These are phyloP conservation scores for Oenanthe oenanthe DNA, from an alignment of 2,113 vertebrate species.

Conservation along the genomic window DNA sequence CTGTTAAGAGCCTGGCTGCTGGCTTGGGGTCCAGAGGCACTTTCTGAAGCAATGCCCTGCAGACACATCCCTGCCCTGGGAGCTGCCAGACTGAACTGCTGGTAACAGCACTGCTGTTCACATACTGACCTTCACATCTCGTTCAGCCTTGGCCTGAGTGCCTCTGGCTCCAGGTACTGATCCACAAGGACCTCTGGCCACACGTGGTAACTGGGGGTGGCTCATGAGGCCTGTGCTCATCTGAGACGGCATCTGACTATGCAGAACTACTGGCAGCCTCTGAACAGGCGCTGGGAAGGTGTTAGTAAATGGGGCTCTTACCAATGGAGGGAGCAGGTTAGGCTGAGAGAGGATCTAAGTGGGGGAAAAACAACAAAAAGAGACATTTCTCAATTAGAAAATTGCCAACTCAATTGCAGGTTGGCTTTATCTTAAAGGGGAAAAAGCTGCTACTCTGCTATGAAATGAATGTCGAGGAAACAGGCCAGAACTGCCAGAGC, in stretches of 20 bases:
- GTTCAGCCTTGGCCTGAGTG: conserved; percentile 90
- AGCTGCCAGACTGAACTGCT: conserved; percentile 68
- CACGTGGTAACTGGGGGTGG: conserved; percentile 87
- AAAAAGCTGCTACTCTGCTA: conserved; percentile 27
- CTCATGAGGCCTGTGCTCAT: conserved; percentile 91
- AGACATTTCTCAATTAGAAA: conserved; percentile 75
- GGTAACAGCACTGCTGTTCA: conserved; percentile 37
- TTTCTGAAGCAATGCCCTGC: conserved; percentile 27
- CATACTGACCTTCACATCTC: conserved; percentile 88
- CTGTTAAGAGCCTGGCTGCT: conserved; percentile 7
- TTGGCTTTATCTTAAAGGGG: conserved; percentile 64
- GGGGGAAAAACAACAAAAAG: conserved; percentile 78
- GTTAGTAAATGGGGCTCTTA: conserved; percentile 91
- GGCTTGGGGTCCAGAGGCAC: conserved; percentile 59
- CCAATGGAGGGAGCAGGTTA: conserved; percentile 93
- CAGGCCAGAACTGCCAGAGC: background rate
- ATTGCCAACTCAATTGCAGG: conserved; percentile 48
- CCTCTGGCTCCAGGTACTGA: conserved; percentile 86
- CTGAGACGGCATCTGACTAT: conserved; percentile 86
- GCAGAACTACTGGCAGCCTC: conserved; percentile 87
- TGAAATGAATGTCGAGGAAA: background rate
- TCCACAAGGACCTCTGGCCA: conserved; percentile 85
- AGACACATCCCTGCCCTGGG: conserved; percentile 62
- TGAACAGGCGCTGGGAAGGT: conserved; percentile 91
- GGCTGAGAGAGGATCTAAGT: conserved; percentile 94